Percentiles rank a stretch among this genome's conserved stretches.
These are phyloP conservation scores for Allacma fusca DNA, from an alignment of 2,888 invertebrate genomes.

Conservation along the genomic window DNA sequence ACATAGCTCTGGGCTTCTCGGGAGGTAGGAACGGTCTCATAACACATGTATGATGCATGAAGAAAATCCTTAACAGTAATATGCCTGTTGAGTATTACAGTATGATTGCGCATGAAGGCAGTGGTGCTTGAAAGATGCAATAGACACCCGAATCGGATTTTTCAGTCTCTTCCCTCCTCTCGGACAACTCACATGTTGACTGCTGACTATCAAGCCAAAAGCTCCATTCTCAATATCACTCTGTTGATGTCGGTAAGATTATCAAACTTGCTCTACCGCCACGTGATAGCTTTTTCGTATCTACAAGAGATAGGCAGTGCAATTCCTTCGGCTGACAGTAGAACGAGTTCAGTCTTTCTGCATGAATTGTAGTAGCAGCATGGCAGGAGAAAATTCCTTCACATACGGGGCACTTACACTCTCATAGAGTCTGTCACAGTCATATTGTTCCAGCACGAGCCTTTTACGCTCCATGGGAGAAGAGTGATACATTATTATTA, in stretches of 20 bases:
- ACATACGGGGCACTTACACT: not conserved
- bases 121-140: not conserved
- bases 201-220: not conserved
- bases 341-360: conserved; percentile 12
- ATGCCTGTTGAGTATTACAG: not conserved
- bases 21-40: too few relatives aligned
- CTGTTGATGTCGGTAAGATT: not conserved
- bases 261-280: not conserved
- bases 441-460: not conserved
- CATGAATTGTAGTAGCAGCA: conserved; percentile 17
- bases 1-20: too few relatives aligned
- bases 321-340: not conserved
- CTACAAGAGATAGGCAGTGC: not conserved
- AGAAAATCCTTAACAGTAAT: not conserved
- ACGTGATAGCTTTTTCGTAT: not conserved
- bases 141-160: conserved; percentile 37
- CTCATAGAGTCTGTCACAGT: not conserved
- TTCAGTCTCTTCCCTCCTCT: conserved; percentile 37
- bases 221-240: not conserved
- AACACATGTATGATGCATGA: not conserved
- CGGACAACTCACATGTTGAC: conserved; percentile 21
- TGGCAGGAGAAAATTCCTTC: conserved; percentile 9
- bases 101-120: conserved; percentile 14
- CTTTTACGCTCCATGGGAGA: too few relatives aligned
- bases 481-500: too few relatives aligned